Evolutionary conservation across 2,888 invertebrate species (phyloP).

Genomic region (Nasonia oneida): DNA sequence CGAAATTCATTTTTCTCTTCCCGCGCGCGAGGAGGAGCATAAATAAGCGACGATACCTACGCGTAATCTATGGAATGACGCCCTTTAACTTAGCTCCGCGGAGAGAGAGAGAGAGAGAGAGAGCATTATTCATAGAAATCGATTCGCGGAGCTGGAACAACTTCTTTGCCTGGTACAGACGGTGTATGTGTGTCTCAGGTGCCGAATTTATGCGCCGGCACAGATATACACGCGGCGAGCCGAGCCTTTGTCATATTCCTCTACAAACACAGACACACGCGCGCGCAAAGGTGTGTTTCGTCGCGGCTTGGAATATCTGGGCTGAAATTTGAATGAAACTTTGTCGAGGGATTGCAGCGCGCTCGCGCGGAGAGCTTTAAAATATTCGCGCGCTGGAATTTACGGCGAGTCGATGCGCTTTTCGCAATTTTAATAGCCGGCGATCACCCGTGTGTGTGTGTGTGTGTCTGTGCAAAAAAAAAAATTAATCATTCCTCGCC

Average conservation of each 20-base stretch:
- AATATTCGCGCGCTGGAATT: conserved; percentile 30
- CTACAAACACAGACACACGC: not conserved
- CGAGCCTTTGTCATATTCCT: conserved; percentile 43
- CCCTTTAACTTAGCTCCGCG: conserved; percentile 21
- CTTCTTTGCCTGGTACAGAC: not conserved
- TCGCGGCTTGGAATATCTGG: conserved; percentile 45
- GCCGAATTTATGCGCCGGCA: conserved; percentile 54
- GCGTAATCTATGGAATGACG: conserved; percentile 44
- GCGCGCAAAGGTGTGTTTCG: not conserved
- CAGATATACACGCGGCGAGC: conserved; percentile 43
- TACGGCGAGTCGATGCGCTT: conserved; percentile 9
- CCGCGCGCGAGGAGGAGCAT: not conserved
- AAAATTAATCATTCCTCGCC: not conserved
- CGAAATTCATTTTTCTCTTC: conserved; percentile 16
- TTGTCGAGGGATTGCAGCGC: not conserved
- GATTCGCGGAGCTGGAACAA: conserved; percentile 4
- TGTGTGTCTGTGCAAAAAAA: not conserved
- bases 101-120: not conserved
- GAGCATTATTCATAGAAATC: conserved; percentile 41
- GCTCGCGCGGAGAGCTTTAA: conserved; percentile 8
- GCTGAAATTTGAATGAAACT: conserved; percentile 57
- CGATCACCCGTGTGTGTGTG: not conserved
- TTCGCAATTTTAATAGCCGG: not conserved
- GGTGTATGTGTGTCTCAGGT: conserved; percentile 22
- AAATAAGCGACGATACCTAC: not conserved